Evolutionary conservation across 2,797 vertebrate genomes (phyloP), one percentile per base, ranked within the genome.

Genomic region (Cheracebus regulus): DNA sequence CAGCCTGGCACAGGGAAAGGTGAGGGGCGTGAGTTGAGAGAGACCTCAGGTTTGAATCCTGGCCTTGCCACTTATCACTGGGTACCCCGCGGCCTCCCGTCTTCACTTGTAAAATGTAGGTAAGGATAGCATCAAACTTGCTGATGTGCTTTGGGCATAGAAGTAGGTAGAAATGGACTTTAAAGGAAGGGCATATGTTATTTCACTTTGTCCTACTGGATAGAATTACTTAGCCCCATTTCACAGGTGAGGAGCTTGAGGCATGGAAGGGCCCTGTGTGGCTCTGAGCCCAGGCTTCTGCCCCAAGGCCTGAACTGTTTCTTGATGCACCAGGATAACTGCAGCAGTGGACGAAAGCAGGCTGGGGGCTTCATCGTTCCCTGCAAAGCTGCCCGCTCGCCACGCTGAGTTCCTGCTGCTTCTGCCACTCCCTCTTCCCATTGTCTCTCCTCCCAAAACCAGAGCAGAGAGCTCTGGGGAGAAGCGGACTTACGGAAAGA

Each of bases 21-120:
- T 5, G 22, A 82, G 36, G 39, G 48, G 55, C 48, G 14, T 33
- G 67, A 76, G 28, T 61, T 41, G 55, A 17, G 46, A 75, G 33
- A 55, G 41, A 64, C 13, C 33, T 75, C 15, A 7, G 52, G n/a
- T 90, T 83, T 28, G 12, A 82, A 78, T 70, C 73, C n/a, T 39
- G 30, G 44, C 33, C 41, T 10, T 9, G 39, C 22, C 28, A 48
- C 20, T 70, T 24, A 57, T 15, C 55, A 50, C 30, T 19, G 1
- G 4, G n/a, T 12, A 8, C 4, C 24, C 64, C 11, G 9, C 0
- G 0, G 36, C 72, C 50, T 44, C 3, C 0, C 1, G 36, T 22
- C 39, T n/a, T 48, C 30, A 5, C 52, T 33, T 61, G 52, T 73
- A 80, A 76, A 33, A 76, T 4, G 52, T 30, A 83, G 44, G 26